Evolutionary conservation across 1,140 invertebrate species (phyloP).

Genomic region (Micrasema minimum): DNA sequence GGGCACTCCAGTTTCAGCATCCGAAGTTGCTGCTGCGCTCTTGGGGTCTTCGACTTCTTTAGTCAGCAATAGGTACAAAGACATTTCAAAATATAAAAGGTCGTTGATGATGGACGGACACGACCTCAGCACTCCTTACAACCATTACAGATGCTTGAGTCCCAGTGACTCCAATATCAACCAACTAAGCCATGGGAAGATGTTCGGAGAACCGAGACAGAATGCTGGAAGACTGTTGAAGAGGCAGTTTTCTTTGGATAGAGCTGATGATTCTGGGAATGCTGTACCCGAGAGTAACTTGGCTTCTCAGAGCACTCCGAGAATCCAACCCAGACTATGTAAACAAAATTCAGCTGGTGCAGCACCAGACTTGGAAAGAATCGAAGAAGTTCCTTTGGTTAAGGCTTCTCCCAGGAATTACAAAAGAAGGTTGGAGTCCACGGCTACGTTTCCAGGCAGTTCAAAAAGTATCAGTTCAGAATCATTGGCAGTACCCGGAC

Average conservation of each 20-base stretch:
- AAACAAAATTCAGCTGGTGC: constrained; percentile 79
- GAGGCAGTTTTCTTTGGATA: constrained; percentile 77
- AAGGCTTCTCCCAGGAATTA: constrained; percentile 49
- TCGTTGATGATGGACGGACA: constrained; percentile 67
- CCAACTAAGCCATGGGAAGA: constrained; percentile 60
- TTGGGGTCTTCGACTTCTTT: constrained; percentile 68
- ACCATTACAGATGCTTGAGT: constrained; percentile 76
- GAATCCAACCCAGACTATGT: constrained; percentile 64
- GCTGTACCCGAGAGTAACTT: constrained; percentile 56
- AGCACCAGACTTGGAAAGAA: constrained; percentile 75
- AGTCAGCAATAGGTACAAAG: constrained; percentile 49
- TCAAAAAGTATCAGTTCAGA: constrained; percentile 53
- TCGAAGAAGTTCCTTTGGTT: constrained; percentile 72
- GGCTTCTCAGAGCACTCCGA: constrained; percentile 52
- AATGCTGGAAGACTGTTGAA: constrained; percentile 68
- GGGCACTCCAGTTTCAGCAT: constrained; percentile 66
- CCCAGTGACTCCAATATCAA: constrained; percentile 71
- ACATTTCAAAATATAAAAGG: constrained; percentile 57
- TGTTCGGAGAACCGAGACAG: constrained; percentile 56
- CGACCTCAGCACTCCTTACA: constrained; percentile 78
- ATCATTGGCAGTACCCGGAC: constrained; percentile 53
- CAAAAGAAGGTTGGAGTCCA: constrained; percentile 43
- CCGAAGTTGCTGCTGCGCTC: constrained; percentile 67
- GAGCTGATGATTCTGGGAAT: constrained; percentile 68
- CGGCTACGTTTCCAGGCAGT: constrained; percentile 51